A percentile compares a stretch with the other conserved stretches of the same genome.
Evolutionary conservation across 2,797 vertebrate genomes (phyloP).

Genomic region (Hyperoplus immaculatus): DNA sequence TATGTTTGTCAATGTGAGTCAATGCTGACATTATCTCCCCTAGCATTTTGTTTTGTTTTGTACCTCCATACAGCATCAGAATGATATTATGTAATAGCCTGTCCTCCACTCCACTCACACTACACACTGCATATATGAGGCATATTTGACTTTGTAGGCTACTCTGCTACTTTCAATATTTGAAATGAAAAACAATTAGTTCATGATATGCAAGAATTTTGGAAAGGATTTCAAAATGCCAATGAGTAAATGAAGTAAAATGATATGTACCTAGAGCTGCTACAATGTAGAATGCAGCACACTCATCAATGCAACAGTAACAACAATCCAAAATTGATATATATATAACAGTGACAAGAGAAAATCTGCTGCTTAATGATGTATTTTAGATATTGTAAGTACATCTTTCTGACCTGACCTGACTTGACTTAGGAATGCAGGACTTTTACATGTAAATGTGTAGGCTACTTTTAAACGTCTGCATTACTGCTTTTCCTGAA

Average conservation of each 20-base stretch:
- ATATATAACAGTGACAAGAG: neutral
- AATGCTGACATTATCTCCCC: neutral
- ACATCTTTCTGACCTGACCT: neutral
- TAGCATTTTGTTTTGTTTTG: conserved; percentile 10
- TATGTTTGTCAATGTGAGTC: neutral
- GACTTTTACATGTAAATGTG: neutral
- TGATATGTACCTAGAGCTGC: neutral
- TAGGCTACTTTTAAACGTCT: neutral
- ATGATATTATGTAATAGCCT: conserved; percentile 35
- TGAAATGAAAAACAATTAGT: neutral
- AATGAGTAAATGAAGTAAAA: neutral
- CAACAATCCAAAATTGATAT: neutral
- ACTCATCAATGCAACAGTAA: neutral
- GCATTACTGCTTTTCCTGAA: neutral
- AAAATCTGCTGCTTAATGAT: neutral
- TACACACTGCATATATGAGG: neutral
- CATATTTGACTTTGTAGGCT: neutral
- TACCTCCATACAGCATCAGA: conserved; percentile 29
- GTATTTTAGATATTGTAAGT: neutral
- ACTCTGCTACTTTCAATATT: neutral
- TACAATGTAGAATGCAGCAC: neutral
- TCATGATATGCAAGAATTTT: neutral
- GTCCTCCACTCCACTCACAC: neutral
- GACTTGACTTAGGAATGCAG: neutral
- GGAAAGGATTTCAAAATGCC: neutral